These are phyloP conservation scores for Tipula vernalis DNA, from an alignment of 2,888 invertebrate genomes.

Conservation along the genomic window DNA sequence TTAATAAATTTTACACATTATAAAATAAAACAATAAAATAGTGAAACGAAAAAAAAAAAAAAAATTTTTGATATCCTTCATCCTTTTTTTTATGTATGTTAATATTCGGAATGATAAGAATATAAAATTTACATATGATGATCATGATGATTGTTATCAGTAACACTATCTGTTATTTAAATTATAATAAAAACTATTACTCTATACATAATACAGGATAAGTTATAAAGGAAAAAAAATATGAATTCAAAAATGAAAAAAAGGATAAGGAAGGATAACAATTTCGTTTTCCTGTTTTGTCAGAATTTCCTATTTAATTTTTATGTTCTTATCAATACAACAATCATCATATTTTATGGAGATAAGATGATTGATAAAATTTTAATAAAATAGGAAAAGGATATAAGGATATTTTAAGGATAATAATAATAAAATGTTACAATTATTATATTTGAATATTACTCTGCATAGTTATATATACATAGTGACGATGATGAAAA, in stretches of 20 bases:
- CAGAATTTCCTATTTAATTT: not conserved
- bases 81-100: not conserved
- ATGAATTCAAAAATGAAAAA: not conserved
- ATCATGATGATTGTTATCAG: conserved; percentile 4
- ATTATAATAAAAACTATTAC: not conserved
- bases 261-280: not conserved
- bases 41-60: not conserved
- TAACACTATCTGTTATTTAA: conserved; percentile 4
- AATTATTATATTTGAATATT: not conserved
- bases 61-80: not conserved
- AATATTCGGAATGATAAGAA: not conserved
- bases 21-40: conserved; percentile 4
- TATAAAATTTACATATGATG: not conserved
- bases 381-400: not conserved
- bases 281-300: not conserved
- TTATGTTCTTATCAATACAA: not conserved
- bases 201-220: not conserved
- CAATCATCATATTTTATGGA: not conserved
- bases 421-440: not conserved
- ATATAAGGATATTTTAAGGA: not conserved
- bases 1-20: conserved; percentile 4
- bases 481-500: not conserved
- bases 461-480: not conserved
- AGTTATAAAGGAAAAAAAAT: not conserved
- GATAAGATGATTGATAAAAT: conserved; percentile 4